Percentiles rank a stretch among this genome's conserved stretches.
phyloP scores from a whole-genome alignment of 2,113 vertebrate genomes.

The Dasyurus viverrinus region DNA sequence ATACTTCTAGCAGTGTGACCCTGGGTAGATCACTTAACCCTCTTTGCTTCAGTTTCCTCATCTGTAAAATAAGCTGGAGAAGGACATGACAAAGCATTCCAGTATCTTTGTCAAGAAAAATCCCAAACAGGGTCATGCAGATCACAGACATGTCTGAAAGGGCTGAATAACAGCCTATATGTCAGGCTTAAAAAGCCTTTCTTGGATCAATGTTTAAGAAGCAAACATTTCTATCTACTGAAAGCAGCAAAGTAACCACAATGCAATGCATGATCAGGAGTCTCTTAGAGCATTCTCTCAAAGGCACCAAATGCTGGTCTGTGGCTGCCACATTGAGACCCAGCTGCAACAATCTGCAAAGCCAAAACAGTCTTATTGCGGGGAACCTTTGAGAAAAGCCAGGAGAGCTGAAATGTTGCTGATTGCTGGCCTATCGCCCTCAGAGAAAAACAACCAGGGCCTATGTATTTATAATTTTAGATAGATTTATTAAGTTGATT shows the following conservation, averaged over 20 bases:
- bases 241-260: conserved; percentile 36
- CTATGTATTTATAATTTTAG: conserved; percentile 66
- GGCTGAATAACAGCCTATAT: neutral
- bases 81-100: neutral
- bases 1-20: neutral
- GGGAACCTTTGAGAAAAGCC: conserved; percentile 72
- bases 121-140: neutral
- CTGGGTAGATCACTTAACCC: neutral
- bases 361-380: conserved; percentile 47
- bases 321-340: conserved; percentile 5
- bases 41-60: neutral
- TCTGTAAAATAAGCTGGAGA: neutral
- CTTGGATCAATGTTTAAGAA: conserved; percentile 29
- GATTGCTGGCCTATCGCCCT: conserved; percentile 59
- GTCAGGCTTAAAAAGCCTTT: neutral
- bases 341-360: conserved; percentile 39
- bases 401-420: conserved; percentile 56
- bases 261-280: conserved; percentile 17
- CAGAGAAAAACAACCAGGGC: conserved; percentile 68
- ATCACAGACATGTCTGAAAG: neutral
- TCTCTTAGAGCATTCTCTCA: neutral
- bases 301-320: conserved; percentile 48
- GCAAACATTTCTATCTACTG: conserved; percentile 31
- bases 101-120: neutral
- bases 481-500: conserved; percentile 71